A percentile compares a stretch with the other conserved stretches of the same genome.
These are phyloP conservation scores for Crossoptilon crossoptilon DNA, from an alignment of 2,797 vertebrate genomes.

Conservation along the genomic window DNA sequence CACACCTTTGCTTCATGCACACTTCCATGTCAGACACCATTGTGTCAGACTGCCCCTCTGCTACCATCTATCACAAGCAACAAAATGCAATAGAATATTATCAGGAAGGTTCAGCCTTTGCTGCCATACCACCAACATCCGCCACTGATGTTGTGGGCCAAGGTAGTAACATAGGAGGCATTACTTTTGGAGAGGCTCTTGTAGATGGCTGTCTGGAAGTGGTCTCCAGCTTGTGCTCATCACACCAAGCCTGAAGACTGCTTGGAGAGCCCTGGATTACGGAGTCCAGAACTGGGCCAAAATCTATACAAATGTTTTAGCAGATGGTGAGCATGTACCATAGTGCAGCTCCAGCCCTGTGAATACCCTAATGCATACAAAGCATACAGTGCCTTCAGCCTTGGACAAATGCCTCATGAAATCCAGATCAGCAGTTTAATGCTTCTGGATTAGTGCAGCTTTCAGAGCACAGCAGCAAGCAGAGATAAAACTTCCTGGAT, in stretches of 20 bases:
- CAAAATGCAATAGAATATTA: no score
- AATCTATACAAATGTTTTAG: background rate
- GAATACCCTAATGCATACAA: background rate
- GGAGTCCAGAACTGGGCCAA: background rate
- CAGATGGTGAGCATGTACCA: slow-evolving; percentile 11
- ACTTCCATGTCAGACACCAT: no score
- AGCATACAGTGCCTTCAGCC: background rate
- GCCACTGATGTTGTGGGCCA: no score
- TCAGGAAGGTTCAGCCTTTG: no score
- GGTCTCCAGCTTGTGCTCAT: background rate
- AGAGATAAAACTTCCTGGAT: background rate
- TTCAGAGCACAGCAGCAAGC: background rate
- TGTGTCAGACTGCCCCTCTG: no score
- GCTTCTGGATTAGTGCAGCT: background rate
- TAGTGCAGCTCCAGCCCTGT: background rate
- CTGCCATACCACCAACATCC: no score
- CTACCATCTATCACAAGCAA: no score
- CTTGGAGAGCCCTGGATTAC: background rate
- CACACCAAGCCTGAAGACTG: background rate
- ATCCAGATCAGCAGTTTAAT: background rate
- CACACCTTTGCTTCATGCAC: no score
- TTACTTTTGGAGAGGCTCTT: no score
- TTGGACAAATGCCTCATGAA: background rate
- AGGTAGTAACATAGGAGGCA: no score
- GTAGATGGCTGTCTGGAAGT: background rate